These are phyloP conservation scores for Phenganax subtilis DNA, from an alignment of 92 coral and sea anemone genomes.

Conservation along the genomic window DNA sequence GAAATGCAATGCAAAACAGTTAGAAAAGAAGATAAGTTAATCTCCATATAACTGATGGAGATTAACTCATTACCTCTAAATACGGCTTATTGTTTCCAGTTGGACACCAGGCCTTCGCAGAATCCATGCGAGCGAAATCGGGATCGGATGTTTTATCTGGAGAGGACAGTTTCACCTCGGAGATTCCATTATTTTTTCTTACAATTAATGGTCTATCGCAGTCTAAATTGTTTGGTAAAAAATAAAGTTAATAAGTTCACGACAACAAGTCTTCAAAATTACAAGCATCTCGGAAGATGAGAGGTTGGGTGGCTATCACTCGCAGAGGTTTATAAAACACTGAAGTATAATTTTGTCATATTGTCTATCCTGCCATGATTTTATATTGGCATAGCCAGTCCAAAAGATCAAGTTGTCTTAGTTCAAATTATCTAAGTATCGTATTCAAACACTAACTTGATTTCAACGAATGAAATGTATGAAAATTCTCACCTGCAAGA, in stretches of 20 bases:
- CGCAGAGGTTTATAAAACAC: background rate
- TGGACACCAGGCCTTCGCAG: constrained; percentile 34
- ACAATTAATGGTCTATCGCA: constrained; percentile 18
- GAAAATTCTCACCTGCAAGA: constrained; percentile 2
- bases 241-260: no score
- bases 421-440: no score
- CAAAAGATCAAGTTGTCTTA: no score
- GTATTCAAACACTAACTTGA: background rate
- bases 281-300: background rate
- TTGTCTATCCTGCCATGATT: no score
- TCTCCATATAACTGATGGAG: background rate
- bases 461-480: background rate
- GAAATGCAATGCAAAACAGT: no score
- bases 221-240: background rate
- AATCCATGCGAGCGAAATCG: constrained; percentile 20
- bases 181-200: background rate
- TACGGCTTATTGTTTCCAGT: background rate
- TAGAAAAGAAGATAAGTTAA: background rate
- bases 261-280: background rate
- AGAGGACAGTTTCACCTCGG: constrained; percentile 8
- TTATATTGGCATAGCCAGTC: no score
- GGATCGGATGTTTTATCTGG: constrained; percentile 6
- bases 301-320: background rate
- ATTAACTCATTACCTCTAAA: background rate
- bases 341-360: background rate